Evolutionary conservation across 2,113 vertebrate species (phyloP).

Genomic region (Prietella phreatophila): DNA sequence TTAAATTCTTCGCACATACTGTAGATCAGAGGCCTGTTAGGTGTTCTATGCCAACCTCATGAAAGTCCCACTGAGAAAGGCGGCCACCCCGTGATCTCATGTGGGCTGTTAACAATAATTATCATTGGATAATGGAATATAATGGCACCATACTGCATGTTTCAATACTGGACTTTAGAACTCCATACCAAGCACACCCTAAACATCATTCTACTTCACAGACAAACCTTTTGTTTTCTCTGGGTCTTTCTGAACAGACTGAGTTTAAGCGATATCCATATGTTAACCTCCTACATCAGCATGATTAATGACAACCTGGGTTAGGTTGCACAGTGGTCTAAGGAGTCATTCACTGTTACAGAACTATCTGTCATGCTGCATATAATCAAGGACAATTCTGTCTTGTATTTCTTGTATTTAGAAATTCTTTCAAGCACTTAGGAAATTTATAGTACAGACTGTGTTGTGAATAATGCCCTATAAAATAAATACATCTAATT

Average conservation of each 20-base stretch:
- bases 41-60: slow-evolving; percentile 29
- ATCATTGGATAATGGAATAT: slow-evolving; percentile 64
- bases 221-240: slow-evolving; percentile 44
- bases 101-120: slow-evolving; percentile 63
- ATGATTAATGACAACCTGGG: slow-evolving; percentile 12
- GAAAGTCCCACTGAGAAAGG: slow-evolving; percentile 29
- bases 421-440: background rate
- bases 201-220: slow-evolving; percentile 35
- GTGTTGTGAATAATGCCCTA: background rate
- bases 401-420: background rate
- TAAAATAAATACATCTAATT: background rate
- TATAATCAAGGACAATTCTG: background rate
- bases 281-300: slow-evolving; percentile 23
- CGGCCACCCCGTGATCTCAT: slow-evolving; percentile 63
- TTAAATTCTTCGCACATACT: slow-evolving; percentile 61
- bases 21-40: slow-evolving; percentile 53
- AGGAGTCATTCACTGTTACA: background rate
- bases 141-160: slow-evolving; percentile 61
- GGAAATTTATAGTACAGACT: background rate
- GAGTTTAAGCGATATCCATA: background rate
- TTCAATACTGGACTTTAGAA: slow-evolving; percentile 50
- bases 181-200: slow-evolving; percentile 26
- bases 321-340: background rate
- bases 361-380: background rate
- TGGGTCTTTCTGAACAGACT: slow-evolving; percentile 28